Evolutionary conservation across 2,113 vertebrate species (phyloP).

Genomic region (Pseudorectes ferrugineus): DNA sequence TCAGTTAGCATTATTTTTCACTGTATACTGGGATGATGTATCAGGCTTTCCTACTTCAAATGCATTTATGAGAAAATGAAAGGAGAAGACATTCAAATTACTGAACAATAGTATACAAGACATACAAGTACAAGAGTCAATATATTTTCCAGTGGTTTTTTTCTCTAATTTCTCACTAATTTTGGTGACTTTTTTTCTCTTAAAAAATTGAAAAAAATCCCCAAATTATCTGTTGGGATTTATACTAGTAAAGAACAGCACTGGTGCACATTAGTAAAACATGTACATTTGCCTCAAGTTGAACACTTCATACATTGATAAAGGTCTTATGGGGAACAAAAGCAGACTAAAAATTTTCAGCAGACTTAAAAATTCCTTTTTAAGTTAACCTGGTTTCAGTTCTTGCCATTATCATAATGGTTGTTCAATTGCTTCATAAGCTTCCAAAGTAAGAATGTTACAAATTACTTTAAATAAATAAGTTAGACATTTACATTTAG

Average conservation of each 20-base stretch:
- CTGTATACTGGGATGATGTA: neutral
- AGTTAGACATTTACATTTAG: neutral
- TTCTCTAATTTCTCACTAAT: neutral
- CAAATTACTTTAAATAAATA: neutral
- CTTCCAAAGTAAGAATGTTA: neutral
- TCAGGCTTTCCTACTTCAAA: neutral
- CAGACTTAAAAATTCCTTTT: neutral
- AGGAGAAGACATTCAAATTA: neutral
- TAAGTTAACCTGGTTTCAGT: neutral
- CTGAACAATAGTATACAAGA: neutral
- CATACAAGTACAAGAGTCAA: neutral
- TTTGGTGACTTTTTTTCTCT: neutral
- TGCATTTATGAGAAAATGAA: neutral
- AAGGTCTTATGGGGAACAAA: neutral
- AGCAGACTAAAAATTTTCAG: neutral
- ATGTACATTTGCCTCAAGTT: neutral
- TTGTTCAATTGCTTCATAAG: neutral
- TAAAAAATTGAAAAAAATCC: neutral
- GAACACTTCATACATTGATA: neutral
- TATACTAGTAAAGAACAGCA: neutral
- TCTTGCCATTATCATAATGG: neutral
- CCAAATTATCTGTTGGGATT: neutral
- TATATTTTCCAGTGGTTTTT: neutral
- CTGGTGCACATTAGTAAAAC: neutral
- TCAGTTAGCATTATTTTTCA: neutral